A percentile compares a stretch with the other conserved stretches of the same genome.
Evolutionary conservation across 2,797 vertebrate genomes (phyloP).

Genomic region (Microhierax caerulescens): DNA sequence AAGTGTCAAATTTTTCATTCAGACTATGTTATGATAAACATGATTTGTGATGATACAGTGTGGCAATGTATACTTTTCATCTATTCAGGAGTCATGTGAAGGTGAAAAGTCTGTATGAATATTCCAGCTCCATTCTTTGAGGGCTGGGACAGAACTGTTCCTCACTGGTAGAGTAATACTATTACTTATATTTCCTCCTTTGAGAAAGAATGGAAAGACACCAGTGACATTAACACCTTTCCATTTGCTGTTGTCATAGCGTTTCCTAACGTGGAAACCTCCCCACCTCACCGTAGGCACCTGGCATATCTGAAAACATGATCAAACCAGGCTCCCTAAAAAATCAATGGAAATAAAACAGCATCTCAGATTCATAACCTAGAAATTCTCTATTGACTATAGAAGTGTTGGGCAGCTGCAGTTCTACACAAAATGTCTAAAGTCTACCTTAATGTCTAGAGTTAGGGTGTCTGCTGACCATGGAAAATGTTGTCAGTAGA

Average conservation of each 20-base stretch:
- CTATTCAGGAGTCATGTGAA: background rate
- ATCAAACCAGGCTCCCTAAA: background rate
- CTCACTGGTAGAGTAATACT: background rate
- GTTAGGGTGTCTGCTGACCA: background rate
- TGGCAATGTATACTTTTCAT: background rate
- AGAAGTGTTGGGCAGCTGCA: background rate
- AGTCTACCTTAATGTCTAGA: background rate
- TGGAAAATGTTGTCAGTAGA: background rate
- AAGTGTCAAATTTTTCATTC: background rate
- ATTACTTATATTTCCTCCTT: background rate
- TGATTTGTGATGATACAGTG: background rate
- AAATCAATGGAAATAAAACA: background rate
- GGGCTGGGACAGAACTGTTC: background rate
- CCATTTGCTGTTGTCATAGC: background rate
- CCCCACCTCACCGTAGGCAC: background rate
- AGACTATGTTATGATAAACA: background rate
- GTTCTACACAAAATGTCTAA: background rate
- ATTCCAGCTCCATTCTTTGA: background rate
- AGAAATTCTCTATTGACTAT: background rate
- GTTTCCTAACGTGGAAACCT: background rate
- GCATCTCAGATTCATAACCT: background rate
- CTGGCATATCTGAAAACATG: background rate
- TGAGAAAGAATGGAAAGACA: background rate
- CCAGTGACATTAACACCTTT: background rate
- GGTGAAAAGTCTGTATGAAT: background rate